Evolutionary conservation across 2,797 vertebrate species (phyloP), one percentile per base, ranked within the genome.

Genomic region (Argya squamiceps): DNA sequence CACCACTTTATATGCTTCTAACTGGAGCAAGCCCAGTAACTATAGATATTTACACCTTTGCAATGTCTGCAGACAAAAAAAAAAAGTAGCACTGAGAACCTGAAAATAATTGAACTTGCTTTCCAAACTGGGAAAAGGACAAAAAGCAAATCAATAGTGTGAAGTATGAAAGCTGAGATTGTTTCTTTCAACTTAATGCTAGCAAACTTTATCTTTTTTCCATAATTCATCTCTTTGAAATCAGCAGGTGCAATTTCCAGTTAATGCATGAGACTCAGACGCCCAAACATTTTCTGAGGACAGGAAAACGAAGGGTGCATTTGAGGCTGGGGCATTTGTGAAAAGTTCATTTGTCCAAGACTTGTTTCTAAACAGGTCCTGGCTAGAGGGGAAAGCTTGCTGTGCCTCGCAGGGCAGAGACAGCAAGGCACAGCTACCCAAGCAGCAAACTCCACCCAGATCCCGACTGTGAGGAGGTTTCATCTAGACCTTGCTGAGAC

Each of bases 341-440:
- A 52, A 24, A 84, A 86, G 13, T 83, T 53, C 47, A 47, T 60
- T n/a, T 55, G 6, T 26, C 59, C 9, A 65, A 50, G 26, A 36
- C 10, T 26, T 26, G 5, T n/a, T 91, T 81, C 73, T 56, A 5
- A 2, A 47, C 0, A 5, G 12, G 15, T 41, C 79, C 36, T 16
- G 18, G 15, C 24, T 7, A 29, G 52, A 60, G 29, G 6, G 20
- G 21, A 80, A 64, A 34, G 37, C 52, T 41, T 39, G 19, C 50
- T 50, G 53, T 2, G 2, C 46, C 43, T 70, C 1, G 0, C 46
- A 46, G 37, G 56, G 13, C 22, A 22, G 18, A 0, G 8, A 65
- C 9, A 53, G 7, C 32, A 41, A n/a, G n/a, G 15, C 32, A 47
- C 7, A 10, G 27, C 43, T 21, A 36, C 53, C 5, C 32, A 50